Evolutionary conservation across 1,140 invertebrate species (phyloP), one percentile per base, ranked within the genome.

Genomic region (Orussus abietinus): DNA sequence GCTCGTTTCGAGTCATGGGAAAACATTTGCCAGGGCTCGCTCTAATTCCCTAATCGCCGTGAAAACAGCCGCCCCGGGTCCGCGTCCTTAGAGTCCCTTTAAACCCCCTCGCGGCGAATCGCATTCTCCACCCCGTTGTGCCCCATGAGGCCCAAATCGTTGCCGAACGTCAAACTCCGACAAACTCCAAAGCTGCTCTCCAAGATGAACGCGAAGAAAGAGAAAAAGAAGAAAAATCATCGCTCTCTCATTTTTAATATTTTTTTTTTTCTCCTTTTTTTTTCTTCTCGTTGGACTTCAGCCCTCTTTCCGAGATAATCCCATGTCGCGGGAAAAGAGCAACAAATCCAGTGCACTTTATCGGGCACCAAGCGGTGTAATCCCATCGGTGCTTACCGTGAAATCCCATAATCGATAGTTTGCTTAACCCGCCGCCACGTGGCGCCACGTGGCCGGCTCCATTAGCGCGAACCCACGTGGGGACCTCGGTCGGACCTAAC

Each of bases 391-490:
- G 59, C 66, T 69, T 69, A 71, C 59, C 66, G 66, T 69, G 53
- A 71, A 71, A 71, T 71, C 68, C 64, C 55, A 71, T 71, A 71
- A 71, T 69, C 68, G 65, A 71, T 71, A 69, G 68, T 71, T 71
- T 71, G 65, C 68, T 69, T 67, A 71, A 71, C 66, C 64, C 55
- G 55, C 53, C 40, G 64, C 60, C 68, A 69, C 68, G 66, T 68
- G 68, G 59, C 65, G 68, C 64, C 68, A 63, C 64, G 68, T 69
- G 68, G 54, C 51, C 20, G 44, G 42, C 61, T 61, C 66, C 66
- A 71, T 71, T 69, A 67, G 57, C 51, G 45, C 48, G 55, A 64
- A 18, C 15, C 31, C 26, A 38, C 34, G 20, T 45, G 35, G 29
- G 19, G 36, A 33, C 25, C 34, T 39, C 43, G 37, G n/a, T n/a